Percentiles rank a stretch among this genome's conserved stretches.
Evolutionary conservation across 2,888 invertebrate species (phyloP).

Genomic region (Lacanobia wlatinum): DNA sequence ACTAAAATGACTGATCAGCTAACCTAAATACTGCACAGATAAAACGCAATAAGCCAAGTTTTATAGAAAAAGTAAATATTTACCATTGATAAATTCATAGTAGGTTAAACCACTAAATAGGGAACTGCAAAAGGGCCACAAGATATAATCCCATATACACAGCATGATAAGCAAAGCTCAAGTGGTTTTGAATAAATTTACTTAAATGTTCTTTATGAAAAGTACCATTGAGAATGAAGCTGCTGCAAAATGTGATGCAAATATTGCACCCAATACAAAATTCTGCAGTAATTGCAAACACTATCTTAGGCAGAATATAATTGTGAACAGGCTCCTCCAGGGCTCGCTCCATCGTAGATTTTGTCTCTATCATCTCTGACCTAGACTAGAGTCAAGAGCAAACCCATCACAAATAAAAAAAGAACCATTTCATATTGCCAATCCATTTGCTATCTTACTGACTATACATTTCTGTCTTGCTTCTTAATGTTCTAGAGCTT

Average conservation of each 20-base stretch:
- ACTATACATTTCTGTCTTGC: no score
- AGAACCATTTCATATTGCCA: no score
- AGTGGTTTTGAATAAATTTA: neutral
- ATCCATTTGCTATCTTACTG: neutral
- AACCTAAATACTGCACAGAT: constrained; percentile 57
- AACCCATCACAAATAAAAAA: no score
- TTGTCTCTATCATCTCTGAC: no score
- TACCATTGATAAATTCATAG: constrained; percentile 62
- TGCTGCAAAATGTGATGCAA: neutral
- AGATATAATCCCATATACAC: neutral
- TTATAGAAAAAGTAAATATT: constrained; percentile 64
- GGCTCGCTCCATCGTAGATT: no score
- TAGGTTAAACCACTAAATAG: constrained; percentile 61
- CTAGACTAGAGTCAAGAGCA: no score
- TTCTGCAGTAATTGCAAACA: neutral
- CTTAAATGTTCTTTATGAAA: no score
- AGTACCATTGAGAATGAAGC: neutral
- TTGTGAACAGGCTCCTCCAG: no score
- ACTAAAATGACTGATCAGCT: constrained; percentile 54
- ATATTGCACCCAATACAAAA: neutral
- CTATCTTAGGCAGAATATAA: neutral
- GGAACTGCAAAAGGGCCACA: constrained; percentile 24
- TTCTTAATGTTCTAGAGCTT: neutral
- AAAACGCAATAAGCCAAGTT: constrained; percentile 57
- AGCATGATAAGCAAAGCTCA: constrained; percentile 22